These are phyloP conservation scores for Lutraria rhynchaena DNA, from an alignment of 1,140 invertebrate species.

Conservation along the genomic window DNA sequence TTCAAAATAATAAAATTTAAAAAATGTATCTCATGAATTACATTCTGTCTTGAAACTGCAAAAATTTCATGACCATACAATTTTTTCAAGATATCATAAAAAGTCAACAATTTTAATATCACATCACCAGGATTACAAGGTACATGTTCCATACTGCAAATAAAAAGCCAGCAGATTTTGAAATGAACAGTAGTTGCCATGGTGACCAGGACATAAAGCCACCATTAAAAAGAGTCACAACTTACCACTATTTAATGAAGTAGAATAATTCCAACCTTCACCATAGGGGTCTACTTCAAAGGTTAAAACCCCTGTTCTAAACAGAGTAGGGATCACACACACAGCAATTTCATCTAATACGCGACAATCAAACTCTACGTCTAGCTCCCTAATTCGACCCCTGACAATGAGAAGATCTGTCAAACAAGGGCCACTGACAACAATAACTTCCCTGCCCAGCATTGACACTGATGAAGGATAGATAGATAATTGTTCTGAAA, in stretches of 20 bases:
- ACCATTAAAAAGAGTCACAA: too few species aligned
- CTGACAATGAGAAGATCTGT: neutral
- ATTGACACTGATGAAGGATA: constrained; percentile 36
- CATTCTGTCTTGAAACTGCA: too few species aligned
- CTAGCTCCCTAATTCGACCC: constrained; percentile 17
- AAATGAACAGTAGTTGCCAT: too few species aligned
- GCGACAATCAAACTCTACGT: constrained; percentile 27
- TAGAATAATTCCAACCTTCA: constrained; percentile 8
- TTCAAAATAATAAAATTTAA: too few species aligned
- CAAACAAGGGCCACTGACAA: constrained; percentile 40
- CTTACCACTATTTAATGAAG: constrained; percentile 34
- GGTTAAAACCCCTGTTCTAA: constrained; percentile 41
- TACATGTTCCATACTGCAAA: too few species aligned
- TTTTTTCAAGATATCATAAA: too few species aligned
- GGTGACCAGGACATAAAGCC: too few species aligned
- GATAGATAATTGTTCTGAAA: constrained; percentile 25
- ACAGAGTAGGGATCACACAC: constrained; percentile 47
- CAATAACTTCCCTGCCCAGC: constrained; percentile 24
- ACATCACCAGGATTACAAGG: too few species aligned
- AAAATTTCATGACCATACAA: too few species aligned
- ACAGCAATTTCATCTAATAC: neutral
- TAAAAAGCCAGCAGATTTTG: too few species aligned
- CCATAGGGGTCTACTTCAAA: constrained; percentile 10
- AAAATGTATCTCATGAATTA: too few species aligned
- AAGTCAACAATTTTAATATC: too few species aligned